phyloP scores from a whole-genome alignment of 2,888 invertebrate species.

The Hanleya hanleyi region DNA sequence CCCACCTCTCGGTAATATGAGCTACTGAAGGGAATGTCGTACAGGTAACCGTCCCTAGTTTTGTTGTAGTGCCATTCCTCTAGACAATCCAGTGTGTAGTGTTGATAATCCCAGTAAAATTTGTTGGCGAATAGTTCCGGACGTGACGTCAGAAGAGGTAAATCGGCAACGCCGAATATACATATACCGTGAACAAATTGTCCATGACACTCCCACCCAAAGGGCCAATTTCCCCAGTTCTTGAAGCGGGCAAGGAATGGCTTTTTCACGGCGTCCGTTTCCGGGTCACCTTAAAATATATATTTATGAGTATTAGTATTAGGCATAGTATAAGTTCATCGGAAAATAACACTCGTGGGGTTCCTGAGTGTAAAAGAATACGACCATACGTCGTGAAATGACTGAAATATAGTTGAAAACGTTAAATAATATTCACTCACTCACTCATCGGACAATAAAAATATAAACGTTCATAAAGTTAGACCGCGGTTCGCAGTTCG shows the following conservation, averaged over 20 bases:
- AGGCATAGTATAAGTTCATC: no score
- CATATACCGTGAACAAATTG: constrained; percentile 62
- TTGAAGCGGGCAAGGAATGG: constrained; percentile 63
- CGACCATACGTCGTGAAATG: no score
- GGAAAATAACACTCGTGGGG: no score
- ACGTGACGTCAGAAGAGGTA: constrained; percentile 50
- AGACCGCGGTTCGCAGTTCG: no score
- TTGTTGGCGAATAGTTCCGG: constrained; percentile 70
- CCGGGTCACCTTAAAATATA: constrained; percentile 60
- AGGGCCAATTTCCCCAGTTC: constrained; percentile 57
- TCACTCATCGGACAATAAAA: no score
- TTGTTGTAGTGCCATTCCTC: constrained; percentile 55
- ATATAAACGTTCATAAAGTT: no score
- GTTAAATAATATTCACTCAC: no score
- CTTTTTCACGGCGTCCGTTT: constrained; percentile 48
- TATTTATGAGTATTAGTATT: no score
- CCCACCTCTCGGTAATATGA: constrained; percentile 46
- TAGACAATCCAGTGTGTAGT: constrained; percentile 61
- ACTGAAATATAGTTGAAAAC: no score
- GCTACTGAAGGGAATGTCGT: constrained; percentile 41
- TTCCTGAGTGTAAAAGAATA: no score
- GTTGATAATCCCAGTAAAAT: constrained; percentile 60
- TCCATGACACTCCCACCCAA: constrained; percentile 59
- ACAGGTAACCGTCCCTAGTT: constrained; percentile 49
- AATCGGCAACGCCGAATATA: constrained; percentile 67